phyloP scores from a whole-genome alignment of 2,888 invertebrate genomes.

The Mythimna pallens region DNA sequence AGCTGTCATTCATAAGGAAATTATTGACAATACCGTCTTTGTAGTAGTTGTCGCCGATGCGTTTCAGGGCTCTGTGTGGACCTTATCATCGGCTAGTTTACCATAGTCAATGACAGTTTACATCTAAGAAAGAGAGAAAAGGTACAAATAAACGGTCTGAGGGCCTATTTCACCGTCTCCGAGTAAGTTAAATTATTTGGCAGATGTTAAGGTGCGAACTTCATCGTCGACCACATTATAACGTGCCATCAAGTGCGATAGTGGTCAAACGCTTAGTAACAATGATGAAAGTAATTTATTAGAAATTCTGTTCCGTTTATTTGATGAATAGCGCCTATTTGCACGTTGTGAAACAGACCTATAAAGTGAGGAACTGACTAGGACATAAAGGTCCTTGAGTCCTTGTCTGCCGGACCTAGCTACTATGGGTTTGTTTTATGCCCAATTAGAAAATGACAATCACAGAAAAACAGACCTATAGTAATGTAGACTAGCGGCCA shows the following conservation, averaged over 20 bases:
- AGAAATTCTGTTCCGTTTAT: neutral
- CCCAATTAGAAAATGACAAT: neutral
- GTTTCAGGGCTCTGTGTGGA: neutral
- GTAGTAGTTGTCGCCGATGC: neutral
- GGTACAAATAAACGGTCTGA: neutral
- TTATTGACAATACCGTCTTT: neutral
- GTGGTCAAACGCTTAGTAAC: conserved; percentile 2
- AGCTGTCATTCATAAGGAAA: neutral
- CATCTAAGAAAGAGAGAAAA: conserved; percentile 8
- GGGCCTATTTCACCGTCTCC: conserved; percentile 7
- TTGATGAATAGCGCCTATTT: neutral
- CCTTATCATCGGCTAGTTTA: conserved; percentile 2
- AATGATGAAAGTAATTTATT: neutral
- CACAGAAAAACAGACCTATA: neutral
- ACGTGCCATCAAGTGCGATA: neutral
- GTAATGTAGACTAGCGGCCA: neutral
- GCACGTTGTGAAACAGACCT: conserved; percentile 12
- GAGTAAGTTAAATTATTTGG: neutral
- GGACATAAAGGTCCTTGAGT: neutral
- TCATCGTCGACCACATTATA: neutral
- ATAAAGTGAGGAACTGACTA: neutral
- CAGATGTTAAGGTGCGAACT: neutral
- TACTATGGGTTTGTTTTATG: neutral
- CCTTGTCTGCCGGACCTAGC: neutral
- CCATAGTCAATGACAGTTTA: conserved; percentile 22